Base-by-base conservation (phyloP, 2,888 invertebrate genomes). In the Litoditis marina region DNA sequence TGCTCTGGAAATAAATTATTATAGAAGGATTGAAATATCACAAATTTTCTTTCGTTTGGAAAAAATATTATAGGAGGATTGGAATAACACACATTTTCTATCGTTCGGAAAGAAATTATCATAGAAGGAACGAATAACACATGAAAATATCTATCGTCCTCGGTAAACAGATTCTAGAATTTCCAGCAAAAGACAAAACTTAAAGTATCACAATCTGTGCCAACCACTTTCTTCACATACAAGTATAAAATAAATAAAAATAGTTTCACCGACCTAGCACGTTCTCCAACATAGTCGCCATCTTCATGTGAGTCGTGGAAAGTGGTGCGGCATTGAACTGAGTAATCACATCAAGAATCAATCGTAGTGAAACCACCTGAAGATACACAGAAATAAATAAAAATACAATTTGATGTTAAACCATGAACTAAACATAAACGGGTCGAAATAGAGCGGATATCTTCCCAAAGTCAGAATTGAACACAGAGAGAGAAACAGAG, bases 241-340 rank as follows among this genome's bases (percentile, higher is more conserved):
- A n/a, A n/a, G n/a, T n/a, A n/a, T n/a, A n/a, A n/a, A n/a, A n/a
- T n/a, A n/a, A n/a, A n/a, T n/a, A n/a, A n/a, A n/a, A n/a, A n/a
- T n/a, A n/a, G n/a, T n/a, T n/a, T n/a, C 36, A 32, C 64, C 91
- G 90, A 66, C 89, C 89, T 1, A 95, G 86, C 1, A 98, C 85
- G 52, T 94, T 86, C 84, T 98, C 96, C 57, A 96, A 86, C 0
- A 94, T 94, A 0, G 91, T 90, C 1, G 94, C 88, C 81, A 92
- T 92, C 71, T 92, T 89, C 64, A 92, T 90, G 3, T 96, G 85
- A 0, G 95, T 90, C 68, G 91, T 90, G 0, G 89, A 89, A 4
- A 74, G 65, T 5, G 74, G 61, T 1, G 63, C 52, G 16, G 61
- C 50, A 31, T 68, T 51, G 52, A 81, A 79, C n/a, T 59, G 59